phyloP scores from a whole-genome alignment of 2,113 vertebrate species.

The Centropus unirufus region DNA sequence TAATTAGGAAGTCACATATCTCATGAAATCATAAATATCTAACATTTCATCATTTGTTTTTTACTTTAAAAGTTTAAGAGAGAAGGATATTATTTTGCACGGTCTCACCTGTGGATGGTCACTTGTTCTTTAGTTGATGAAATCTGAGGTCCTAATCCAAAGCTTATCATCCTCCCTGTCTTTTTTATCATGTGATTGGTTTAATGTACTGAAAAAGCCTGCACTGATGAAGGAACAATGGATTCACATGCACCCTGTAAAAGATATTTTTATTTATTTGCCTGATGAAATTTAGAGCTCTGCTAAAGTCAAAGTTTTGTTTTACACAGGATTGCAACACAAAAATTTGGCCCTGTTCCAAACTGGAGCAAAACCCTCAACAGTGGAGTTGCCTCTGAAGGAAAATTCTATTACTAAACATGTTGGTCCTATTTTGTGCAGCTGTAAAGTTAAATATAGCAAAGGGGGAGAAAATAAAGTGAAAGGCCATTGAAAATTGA shows the following conservation, averaged over 20 bases:
- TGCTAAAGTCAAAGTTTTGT: not conserved
- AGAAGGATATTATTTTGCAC: not conserved
- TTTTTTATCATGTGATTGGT: not conserved
- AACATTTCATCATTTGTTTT: conserved; percentile 60
- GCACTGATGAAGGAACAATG: not conserved
- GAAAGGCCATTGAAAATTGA: not conserved
- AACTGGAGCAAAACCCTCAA: not conserved
- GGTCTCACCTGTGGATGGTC: not conserved
- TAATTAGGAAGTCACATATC: conserved; percentile 29
- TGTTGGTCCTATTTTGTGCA: not conserved
- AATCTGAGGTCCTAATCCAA: not conserved
- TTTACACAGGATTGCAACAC: not conserved
- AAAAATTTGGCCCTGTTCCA: not conserved
- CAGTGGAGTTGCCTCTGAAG: not conserved
- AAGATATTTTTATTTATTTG: not conserved
- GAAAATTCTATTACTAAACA: conserved; percentile 16
- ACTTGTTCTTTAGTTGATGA: not conserved
- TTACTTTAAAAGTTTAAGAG: not conserved
- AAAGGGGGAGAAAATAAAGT: not conserved
- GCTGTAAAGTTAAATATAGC: not conserved
- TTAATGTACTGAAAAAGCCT: not conserved
- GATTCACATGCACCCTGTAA: not conserved
- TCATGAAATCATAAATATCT: conserved; percentile 55
- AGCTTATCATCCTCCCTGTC: not conserved
- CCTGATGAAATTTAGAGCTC: not conserved